Evolutionary conservation across 2,113 vertebrate species (phyloP).

Genomic region (Aramus guarauna): DNA sequence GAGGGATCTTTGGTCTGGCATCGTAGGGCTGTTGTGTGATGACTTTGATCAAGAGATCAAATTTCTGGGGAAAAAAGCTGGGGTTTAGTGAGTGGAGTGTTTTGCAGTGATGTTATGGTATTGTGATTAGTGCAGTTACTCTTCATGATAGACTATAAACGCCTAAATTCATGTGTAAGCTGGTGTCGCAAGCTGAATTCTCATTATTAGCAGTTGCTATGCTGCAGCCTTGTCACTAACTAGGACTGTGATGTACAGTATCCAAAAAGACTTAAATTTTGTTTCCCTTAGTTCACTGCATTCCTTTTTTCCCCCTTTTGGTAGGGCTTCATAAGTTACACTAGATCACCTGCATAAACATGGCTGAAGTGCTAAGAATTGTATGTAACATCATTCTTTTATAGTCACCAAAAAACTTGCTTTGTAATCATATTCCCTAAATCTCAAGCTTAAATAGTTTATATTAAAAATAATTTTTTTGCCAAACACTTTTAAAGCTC

Average conservation of each 20-base stretch:
- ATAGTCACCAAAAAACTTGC: not conserved
- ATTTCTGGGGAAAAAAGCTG: not conserved
- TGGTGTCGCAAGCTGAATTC: not conserved
- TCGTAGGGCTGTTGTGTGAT: not conserved
- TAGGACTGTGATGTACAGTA: not conserved
- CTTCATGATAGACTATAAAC: not conserved
- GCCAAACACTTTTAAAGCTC: not conserved
- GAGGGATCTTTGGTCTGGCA: not conserved
- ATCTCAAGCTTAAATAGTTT: not conserved
- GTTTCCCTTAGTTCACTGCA: not conserved
- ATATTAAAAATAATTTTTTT: not conserved
- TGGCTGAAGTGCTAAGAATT: not conserved
- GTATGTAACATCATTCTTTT: not conserved
- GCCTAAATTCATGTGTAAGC: rapidly evolving
- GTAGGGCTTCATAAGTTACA: not conserved
- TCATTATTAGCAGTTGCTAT: not conserved
- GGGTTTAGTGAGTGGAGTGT: not conserved
- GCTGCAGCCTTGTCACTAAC: not conserved
- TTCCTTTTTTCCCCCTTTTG: not conserved
- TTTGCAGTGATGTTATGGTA: not conserved
- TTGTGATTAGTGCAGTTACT: not conserved
- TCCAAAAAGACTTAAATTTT: not conserved
- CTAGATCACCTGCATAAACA: not conserved
- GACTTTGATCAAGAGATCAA: not conserved
- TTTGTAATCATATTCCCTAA: not conserved